Base-by-base conservation (phyloP, 2,888 invertebrate species). In the Cephus spinipes region DNA sequence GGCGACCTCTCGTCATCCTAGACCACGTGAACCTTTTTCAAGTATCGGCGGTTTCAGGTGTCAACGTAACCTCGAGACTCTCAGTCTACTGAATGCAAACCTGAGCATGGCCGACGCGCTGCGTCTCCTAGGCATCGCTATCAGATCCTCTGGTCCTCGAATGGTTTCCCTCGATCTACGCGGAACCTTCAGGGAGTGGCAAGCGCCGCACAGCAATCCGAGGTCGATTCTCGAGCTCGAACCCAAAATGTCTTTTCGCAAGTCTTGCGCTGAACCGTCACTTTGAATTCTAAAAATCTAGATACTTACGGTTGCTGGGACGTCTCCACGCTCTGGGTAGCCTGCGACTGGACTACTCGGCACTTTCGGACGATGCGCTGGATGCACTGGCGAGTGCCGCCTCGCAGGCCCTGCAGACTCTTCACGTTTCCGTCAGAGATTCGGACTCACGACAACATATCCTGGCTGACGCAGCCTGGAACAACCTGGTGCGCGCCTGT, bases 301-400 rank as follows among this genome's bases (percentile, higher is more conserved):
- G 91, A 80, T 92, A 90, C 80, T 82, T 91, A 31, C 88, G 87
- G 4, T 75, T 90, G 73, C 84, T 93, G 12, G 90, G 92, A 71
- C 91, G 92, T 77, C 87, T 93, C 73, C 85, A 87, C 23, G 89
- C 88, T 74, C 85, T 93, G 30, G 89, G 86, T 35, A 86, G 89
- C 12, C 85, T 93, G 73, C 92, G 92, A 83, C 83, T 93, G 75
- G 93, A 93, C 83, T 93, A 93, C 84, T 91, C 92, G 30, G 90
- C 92, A 15, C 81, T 93, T 74, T 92, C 92, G 33, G 90, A 91
- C 78, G 89, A 90, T 74, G 90, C 91, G 4, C 88, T 93, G 1
- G 90, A 91, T 76, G 90, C 92, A 15, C 86, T 93, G 55, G 88
- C 92, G 1, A 89, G 84, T n/a, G 92, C 91, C 33, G 90, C 90